These are phyloP conservation scores for Chamaetylas fuelleborni DNA, from an alignment of 2,113 vertebrate species.

Conservation along the genomic window DNA sequence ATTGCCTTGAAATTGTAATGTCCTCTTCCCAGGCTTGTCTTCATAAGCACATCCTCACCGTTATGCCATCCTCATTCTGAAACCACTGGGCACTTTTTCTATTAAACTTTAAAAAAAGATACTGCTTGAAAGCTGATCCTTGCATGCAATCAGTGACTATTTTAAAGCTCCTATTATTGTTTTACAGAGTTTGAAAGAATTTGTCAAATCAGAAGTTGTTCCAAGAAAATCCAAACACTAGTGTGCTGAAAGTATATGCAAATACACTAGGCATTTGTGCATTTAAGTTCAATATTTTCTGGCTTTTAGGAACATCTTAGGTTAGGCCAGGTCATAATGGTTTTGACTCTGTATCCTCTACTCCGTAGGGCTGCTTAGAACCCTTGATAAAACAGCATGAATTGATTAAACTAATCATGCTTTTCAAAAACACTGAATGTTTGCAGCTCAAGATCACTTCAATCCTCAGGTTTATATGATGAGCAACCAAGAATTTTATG, in stretches of 20 bases:
- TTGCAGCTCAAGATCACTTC: background rate
- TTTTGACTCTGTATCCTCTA: background rate
- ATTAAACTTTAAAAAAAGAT: background rate
- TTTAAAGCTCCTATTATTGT: slow-evolving; percentile 30
- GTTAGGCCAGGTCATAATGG: background rate
- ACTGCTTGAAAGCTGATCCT: slow-evolving; percentile 26
- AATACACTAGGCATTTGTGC: background rate
- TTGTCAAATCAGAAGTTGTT: background rate
- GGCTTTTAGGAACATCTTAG: background rate
- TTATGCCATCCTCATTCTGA: slow-evolving; percentile 29
- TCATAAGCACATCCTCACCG: slow-evolving; percentile 62
- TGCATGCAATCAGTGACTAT: slow-evolving; percentile 32
- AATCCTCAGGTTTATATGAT: background rate
- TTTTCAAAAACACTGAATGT: background rate
- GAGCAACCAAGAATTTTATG: background rate
- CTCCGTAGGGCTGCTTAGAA: background rate
- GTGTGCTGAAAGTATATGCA: background rate
- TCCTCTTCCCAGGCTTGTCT: slow-evolving; percentile 74
- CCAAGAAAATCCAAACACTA: background rate
- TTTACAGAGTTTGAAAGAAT: background rate
- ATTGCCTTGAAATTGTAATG: slow-evolving; percentile 81
- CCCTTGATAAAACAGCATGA: background rate
- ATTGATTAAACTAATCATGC: background rate
- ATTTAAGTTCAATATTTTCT: background rate
- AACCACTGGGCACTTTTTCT: slow-evolving; percentile 40